phyloP scores from a whole-genome alignment of 2,113 vertebrate species.

The Cryptotis parvus region DNA sequence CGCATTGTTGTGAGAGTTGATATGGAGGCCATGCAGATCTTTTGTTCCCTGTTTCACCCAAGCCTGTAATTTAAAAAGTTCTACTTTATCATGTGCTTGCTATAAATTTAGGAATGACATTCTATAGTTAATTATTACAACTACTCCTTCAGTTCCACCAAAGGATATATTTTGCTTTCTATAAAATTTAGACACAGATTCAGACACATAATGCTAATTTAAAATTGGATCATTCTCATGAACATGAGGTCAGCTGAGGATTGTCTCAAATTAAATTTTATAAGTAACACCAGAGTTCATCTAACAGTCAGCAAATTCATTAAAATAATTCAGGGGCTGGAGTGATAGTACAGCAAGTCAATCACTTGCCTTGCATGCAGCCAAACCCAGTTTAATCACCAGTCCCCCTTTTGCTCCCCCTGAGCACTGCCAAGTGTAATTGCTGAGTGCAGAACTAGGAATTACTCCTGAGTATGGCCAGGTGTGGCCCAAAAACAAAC shows the following conservation, averaged over 20 bases:
- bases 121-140: slow-evolving; percentile 33
- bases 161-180: slow-evolving; percentile 14
- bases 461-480: no score
- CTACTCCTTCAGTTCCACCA: slow-evolving; percentile 35
- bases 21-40: not conserved
- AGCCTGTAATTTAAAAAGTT: slow-evolving; percentile 67
- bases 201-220: not conserved
- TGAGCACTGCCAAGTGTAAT: no score
- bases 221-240: not conserved
- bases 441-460: no score
- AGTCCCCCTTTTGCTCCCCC: no score
- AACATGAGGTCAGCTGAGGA: not conserved
- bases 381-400: no score
- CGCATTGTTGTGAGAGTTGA: not conserved
- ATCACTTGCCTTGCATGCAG: no score
- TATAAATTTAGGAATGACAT: slow-evolving; percentile 51
- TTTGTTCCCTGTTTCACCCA: slow-evolving; percentile 29
- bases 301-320: slow-evolving; percentile 24
- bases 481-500: no score
- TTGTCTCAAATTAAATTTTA: slow-evolving; percentile 2
- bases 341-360: no score
- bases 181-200: slow-evolving; percentile 18
- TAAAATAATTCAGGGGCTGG: no score
- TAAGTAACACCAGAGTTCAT: not conserved
- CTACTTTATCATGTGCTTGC: slow-evolving; percentile 28